Evolutionary conservation across 2,888 invertebrate species (phyloP), one percentile per base, ranked within the genome.

Genomic region (Drosophila cognata): DNA sequence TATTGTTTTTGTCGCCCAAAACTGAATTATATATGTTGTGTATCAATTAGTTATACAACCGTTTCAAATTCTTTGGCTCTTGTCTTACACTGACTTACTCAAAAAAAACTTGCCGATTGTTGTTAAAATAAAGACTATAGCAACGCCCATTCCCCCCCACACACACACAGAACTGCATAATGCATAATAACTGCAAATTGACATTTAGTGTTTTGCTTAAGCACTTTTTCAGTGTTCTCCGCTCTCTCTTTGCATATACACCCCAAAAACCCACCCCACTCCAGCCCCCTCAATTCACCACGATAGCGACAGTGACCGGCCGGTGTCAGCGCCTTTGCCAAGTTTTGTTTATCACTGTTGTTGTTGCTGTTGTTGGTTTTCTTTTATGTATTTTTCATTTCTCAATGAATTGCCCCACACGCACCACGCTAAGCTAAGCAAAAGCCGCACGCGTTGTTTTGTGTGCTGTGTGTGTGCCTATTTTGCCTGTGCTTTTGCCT

Each of bases 341-440:
- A 66, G 69, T 77, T 65, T 80, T 78, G 81, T 78, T 80, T 77
- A 77, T 72, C 62, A 60, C 25, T 60, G 46, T 62, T 68, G 69
- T 53, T 71, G 61, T 57, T 77, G 36, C 25, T 53, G 25, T 55
- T 55, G 28, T 16, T 62, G 48, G 61, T 61, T 69, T 65, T 76
- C 70, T 72, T 83, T 72, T 65, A 63, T 81, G 58, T 62, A 65
- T 77, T 74, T 79, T 80, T 76, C 62, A 73, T 84, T 88, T 84
- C 82, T 90, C 89, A 90, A 91, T 89, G 91, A 85, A 81, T 69
- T 75, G 71, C 61, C 71, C 83, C 78, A 56, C 71, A 67, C 78
- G 72, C 88, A 77, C 71, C 21, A 46, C 25, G 16, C 16, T 16
- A 33, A 58, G 35, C 50, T 82, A 74, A 69, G 46, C 46, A 25